Conservation (phyloP, 2,797 vertebrate species). For the Tokudaia tokunoshimensis region DNA sequence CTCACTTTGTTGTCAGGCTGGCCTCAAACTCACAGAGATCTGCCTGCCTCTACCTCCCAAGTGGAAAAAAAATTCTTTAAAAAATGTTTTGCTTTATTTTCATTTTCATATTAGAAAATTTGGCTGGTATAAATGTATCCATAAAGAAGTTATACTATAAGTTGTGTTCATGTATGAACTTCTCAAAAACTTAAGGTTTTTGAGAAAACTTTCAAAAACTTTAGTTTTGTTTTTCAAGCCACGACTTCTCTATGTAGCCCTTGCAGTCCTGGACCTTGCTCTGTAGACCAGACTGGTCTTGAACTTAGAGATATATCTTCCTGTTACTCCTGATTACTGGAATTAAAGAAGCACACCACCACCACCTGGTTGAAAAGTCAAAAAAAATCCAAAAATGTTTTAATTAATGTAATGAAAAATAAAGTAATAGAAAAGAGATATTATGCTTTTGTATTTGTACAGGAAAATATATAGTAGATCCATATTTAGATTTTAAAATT, state of each 20-base stretch:
- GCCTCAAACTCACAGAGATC: background rate
- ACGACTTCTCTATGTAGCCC: background rate
- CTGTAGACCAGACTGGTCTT: background rate
- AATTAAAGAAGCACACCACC: background rate
- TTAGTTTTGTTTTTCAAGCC: background rate
- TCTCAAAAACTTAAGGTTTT: constrained; percentile 1
- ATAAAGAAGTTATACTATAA: background rate
- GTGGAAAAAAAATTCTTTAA: background rate
- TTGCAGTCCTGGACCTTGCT: background rate
- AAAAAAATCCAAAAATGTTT: background rate
- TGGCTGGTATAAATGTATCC: background rate
- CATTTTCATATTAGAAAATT: constrained; percentile 50
- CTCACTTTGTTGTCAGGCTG: background rate
- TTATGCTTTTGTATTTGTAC: background rate
- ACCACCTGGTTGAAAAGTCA: background rate
- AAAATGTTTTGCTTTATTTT: constrained; percentile 19
- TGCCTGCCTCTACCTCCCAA: background rate
- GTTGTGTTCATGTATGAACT: background rate
- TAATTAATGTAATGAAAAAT: background rate
- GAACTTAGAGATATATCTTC: background rate
- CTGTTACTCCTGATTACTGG: background rate
- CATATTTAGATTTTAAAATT: constrained; percentile 58
- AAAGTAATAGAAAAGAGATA: background rate
- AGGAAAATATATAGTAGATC: background rate
- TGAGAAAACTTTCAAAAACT: too few relatives aligned